Conservation (phyloP, 2,888 invertebrate species). For the Vanessa cardui region DNA sequence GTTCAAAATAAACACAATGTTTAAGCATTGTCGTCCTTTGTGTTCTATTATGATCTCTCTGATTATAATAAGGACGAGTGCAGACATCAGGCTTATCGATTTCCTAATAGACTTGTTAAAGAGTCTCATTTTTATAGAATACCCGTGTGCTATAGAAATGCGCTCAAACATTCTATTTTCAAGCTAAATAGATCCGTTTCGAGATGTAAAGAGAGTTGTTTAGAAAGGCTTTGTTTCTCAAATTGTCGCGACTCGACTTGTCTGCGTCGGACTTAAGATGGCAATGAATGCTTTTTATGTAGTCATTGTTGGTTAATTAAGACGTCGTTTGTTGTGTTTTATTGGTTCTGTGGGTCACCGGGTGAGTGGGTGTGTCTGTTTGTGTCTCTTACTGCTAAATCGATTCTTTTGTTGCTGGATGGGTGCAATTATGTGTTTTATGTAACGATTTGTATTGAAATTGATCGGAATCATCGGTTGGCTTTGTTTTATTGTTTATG, state of each 20-base stretch:
- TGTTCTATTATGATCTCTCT: slow-evolving; percentile 60
- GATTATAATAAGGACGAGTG: slow-evolving; percentile 58
- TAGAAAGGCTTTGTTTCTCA: slow-evolving; percentile 14
- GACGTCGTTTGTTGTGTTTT: slow-evolving; percentile 58
- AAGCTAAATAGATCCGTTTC: slow-evolving; percentile 9
- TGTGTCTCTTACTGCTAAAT: slow-evolving; percentile 48
- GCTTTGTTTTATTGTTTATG: slow-evolving; percentile 17
- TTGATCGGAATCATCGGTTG: slow-evolving; percentile 15
- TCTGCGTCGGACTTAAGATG: slow-evolving; percentile 34
- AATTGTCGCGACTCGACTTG: slow-evolving; percentile 16
- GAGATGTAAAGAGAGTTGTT: slow-evolving; percentile 2
- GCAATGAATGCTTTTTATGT: slow-evolving; percentile 63
- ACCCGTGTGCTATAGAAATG: not conserved
- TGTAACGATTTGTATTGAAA: slow-evolving; percentile 30
- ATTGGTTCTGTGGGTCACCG: slow-evolving; percentile 66
- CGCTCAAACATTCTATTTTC: not conserved
- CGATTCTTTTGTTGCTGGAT: slow-evolving; percentile 37
- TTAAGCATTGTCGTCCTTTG: slow-evolving; percentile 57
- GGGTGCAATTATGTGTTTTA: slow-evolving; percentile 33
- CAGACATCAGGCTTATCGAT: slow-evolving; percentile 25
- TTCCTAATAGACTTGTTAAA: slow-evolving; percentile 7
- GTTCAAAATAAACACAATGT: slow-evolving; percentile 64
- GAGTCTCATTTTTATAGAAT: slow-evolving; percentile 5
- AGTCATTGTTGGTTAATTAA: slow-evolving; percentile 71
- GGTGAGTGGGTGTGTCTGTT: slow-evolving; percentile 63